A percentile compares a stretch with the other conserved stretches of the same genome.
Evolutionary conservation across 1,140 invertebrate genomes (phyloP).

Genomic region (Oppia nitens): DNA sequence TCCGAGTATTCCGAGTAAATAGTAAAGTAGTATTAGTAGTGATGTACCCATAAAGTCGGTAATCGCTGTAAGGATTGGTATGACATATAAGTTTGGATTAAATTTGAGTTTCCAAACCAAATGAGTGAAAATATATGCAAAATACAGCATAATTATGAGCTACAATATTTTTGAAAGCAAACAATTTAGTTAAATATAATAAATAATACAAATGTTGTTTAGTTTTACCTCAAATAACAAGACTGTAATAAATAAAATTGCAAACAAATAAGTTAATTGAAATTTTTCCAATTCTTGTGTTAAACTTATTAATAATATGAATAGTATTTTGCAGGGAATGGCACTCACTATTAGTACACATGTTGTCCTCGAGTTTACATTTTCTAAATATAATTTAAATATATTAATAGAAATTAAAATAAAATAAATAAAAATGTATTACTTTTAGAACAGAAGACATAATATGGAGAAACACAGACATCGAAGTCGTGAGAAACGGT

Average conservation of each 20-base stretch:
- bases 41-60: slow-evolving; percentile 79
- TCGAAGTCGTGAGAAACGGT: neutral
- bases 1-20: neutral
- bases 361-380: no score
- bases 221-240: neutral
- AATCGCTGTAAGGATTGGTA: slow-evolving; percentile 78
- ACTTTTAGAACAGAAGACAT: neutral
- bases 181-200: neutral
- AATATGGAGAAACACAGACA: neutral
- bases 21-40: slow-evolving; percentile 43
- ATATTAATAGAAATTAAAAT: neutral
- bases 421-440: no score
- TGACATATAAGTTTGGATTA: slow-evolving; percentile 33
- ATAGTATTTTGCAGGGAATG: neutral
- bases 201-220: neutral
- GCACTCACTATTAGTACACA: no score
- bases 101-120: slow-evolving; percentile 30
- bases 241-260: neutral
- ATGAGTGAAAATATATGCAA: slow-evolving; percentile 37
- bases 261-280: neutral
- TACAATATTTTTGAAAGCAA: neutral
- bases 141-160: slow-evolving; percentile 6
- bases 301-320: neutral
- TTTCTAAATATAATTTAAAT: neutral
- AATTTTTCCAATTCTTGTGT: neutral